Evolutionary conservation across 2,797 vertebrate species (phyloP).

Genomic region (Pseudochaenichthys georgianus): DNA sequence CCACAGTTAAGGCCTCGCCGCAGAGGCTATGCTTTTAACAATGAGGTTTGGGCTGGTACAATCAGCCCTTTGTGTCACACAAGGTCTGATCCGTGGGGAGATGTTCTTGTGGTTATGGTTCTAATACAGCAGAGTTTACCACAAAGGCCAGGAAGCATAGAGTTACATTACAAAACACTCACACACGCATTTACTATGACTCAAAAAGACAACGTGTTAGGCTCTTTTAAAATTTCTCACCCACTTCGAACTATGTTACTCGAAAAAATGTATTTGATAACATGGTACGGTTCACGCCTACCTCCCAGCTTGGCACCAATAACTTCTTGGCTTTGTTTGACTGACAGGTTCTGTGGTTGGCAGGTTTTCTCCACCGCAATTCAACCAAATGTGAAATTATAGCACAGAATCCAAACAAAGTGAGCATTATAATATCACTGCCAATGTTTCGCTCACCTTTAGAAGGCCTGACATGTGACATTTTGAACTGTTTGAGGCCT

Average conservation of each 20-base stretch:
- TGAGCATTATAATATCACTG: conserved; percentile 36
- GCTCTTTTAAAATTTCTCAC: conserved; percentile 59
- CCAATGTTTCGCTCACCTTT: conserved; percentile 43
- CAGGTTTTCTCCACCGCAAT: conserved; percentile 60
- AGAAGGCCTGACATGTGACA: conserved; percentile 28
- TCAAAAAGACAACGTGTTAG: conserved; percentile 46
- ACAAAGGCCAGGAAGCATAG: conserved; percentile 66
- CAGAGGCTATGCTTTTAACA: conserved; percentile 72
- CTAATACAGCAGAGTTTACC: conserved; percentile 76
- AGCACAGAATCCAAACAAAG: conserved; percentile 69
- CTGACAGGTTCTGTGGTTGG: conserved; percentile 68
- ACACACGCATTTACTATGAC: conserved; percentile 38
- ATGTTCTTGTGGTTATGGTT: conserved; percentile 81
- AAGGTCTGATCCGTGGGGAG: conserved; percentile 74
- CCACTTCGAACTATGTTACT: conserved; percentile 52
- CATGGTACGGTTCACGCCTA: conserved; percentile 47
- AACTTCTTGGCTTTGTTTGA: conserved; percentile 60
- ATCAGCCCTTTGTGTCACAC: conserved; percentile 79
- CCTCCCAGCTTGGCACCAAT: conserved; percentile 57
- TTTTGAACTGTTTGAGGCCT: neutral
- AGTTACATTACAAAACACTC: conserved; percentile 51
- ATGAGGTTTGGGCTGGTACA: conserved; percentile 77
- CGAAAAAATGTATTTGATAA: conserved; percentile 49
- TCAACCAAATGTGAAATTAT: conserved; percentile 69
- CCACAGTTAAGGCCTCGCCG: conserved; percentile 65